Base-by-base conservation (phyloP, 1,140 invertebrate species). In the Eurytemora carolleeae region DNA sequence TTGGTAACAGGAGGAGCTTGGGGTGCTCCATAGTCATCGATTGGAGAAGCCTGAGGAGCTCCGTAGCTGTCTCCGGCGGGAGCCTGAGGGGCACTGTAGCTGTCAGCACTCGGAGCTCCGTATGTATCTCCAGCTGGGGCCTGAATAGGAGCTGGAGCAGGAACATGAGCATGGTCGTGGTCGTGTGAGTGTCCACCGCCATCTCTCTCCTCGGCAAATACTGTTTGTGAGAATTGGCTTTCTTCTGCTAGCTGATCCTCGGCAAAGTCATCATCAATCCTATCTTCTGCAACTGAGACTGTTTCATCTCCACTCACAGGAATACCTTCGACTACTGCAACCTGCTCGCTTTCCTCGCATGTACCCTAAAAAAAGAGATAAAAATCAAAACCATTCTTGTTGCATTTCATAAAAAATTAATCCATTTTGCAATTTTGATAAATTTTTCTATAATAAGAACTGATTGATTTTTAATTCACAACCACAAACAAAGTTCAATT, bases 161-260 rank as follows among this genome's bases (percentile, higher is more conserved):
- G 20, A 26, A 18, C 53, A 18, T 17, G 16, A 23, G 15, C 21
- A 19, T 58, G 52, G 44, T 56, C 53, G 16, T 54, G 18, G 25
- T 31, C 56, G 21, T 57, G 56, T 22, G 7, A 3, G 23, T 22
- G 15, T 3, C 56, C 21, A 20, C 56, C 56, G 23, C 56, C 15
- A 18, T 15, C 15, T 18, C 21, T 17, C 12, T 18, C 56, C 56
- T 15, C 2, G 17, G 56, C 15, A 17, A 58, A 24, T n/a, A 12
- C 7, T 7, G 7, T 12, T 44, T 44, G 31, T 44, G 31, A n/a
- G 23, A 62, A 17, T n/a, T 53, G 19, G 20, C 56, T 61, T 22
- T 62, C 60, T 26, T 58, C 19, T 24, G 60, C 60, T 23, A 62
- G 18, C 20, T 62, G 60, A 24, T 62, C 60, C 17, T 58, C 60